phyloP scores from a whole-genome alignment of 2,113 vertebrate genomes.

The Pagrus major region DNA sequence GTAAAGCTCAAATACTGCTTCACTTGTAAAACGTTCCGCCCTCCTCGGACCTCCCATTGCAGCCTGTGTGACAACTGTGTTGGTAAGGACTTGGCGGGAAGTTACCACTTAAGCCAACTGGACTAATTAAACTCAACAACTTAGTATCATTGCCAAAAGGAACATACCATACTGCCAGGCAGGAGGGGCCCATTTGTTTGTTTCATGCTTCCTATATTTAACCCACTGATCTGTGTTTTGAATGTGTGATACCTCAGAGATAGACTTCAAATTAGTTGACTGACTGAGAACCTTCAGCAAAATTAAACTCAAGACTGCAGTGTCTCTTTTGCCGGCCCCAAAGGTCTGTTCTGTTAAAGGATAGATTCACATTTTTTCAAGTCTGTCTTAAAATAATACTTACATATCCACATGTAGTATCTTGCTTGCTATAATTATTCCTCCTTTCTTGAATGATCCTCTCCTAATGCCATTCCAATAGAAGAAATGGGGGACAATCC shows the following conservation, averaged over 20 bases:
- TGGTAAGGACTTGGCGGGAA: slow-evolving; percentile 81
- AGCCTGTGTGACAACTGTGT: slow-evolving; percentile 98
- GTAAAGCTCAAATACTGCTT: slow-evolving; percentile 98
- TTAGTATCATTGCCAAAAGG: neutral
- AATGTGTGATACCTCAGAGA: neutral
- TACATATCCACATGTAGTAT: neutral
- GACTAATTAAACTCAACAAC: slow-evolving; percentile 2
- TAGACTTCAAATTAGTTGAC: neutral
- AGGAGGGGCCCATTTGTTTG: neutral
- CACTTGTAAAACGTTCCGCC: slow-evolving; percentile 98
- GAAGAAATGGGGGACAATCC: neutral
- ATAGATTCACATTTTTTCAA: neutral
- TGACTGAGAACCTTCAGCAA: neutral
- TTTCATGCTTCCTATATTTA: neutral
- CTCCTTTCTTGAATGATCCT: neutral
- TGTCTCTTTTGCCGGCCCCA: neutral
- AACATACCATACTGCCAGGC: neutral
- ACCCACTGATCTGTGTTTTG: neutral
- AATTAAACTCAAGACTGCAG: neutral
- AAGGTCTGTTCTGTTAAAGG: neutral
- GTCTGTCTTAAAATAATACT: neutral
- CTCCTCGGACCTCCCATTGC: slow-evolving; percentile 96
- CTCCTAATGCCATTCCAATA: neutral
- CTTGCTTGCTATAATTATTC: neutral
- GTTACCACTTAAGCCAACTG: neutral